Percentiles rank a stretch among this genome's conserved stretches.
These are phyloP conservation scores for Fissipunctia ypsillon DNA, from an alignment of 2,888 invertebrate species.

Conservation along the genomic window DNA sequence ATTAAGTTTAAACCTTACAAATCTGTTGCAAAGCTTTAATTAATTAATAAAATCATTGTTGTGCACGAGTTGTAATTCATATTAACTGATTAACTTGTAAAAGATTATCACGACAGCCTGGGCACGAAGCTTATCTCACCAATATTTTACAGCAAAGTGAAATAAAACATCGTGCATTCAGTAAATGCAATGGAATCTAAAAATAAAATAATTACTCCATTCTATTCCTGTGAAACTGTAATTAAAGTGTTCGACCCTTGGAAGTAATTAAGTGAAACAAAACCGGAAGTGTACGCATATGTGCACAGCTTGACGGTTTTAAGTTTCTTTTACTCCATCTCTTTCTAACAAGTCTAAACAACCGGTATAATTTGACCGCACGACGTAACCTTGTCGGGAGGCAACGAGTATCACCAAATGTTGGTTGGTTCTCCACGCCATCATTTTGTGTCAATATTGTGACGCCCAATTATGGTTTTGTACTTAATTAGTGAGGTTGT, in stretches of 20 bases:
- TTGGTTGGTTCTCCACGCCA: constrained; percentile 41
- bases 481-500: constrained; percentile 69
- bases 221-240: constrained; percentile 67
- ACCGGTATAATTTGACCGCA: constrained; percentile 47
- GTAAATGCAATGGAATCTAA: constrained; percentile 17
- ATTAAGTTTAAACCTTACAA: background rate
- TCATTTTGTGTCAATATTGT: constrained; percentile 69
- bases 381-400: background rate
- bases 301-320: constrained; percentile 83
- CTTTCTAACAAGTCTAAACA: constrained; percentile 34
- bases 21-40: background rate
- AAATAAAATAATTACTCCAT: constrained; percentile 45
- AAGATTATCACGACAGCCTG: constrained; percentile 27
- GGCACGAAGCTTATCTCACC: constrained; percentile 22
- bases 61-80: constrained; percentile 23
- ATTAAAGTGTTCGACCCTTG: constrained; percentile 79
- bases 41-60: constrained; percentile 19
- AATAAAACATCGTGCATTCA: background rate
- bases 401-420: constrained; percentile 24
- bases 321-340: constrained; percentile 71
- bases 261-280: constrained; percentile 78
- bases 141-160: constrained; percentile 8
- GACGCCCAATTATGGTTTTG: constrained; percentile 67
- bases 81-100: constrained; percentile 35
- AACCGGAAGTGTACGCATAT: constrained; percentile 81